Conservation (phyloP, 2,113 vertebrate species). For the Muntiacus reevesi region DNA sequence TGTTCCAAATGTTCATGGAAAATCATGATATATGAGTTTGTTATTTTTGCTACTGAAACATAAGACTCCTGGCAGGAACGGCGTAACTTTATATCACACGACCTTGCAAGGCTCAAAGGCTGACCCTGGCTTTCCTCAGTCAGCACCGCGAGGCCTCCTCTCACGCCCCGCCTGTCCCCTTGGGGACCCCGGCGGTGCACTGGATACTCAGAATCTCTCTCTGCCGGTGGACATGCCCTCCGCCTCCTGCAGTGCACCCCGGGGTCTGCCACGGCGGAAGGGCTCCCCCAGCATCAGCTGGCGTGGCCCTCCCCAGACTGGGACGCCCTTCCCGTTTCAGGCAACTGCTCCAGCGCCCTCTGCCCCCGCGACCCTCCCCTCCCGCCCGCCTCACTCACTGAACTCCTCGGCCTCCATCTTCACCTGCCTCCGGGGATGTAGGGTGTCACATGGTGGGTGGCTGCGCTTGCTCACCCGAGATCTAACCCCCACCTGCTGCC, state of each 20-base stretch:
- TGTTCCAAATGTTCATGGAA: not conserved
- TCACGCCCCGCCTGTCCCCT: not conserved
- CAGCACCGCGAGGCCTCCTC: not conserved
- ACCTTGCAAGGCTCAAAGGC: not conserved
- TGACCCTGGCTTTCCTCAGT: not conserved
- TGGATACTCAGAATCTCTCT: no score
- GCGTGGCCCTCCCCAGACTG: not conserved
- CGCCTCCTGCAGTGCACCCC: not conserved
- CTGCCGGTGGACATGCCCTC: not conserved
- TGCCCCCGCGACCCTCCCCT: not conserved
- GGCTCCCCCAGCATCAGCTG: no score
- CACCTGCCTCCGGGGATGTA: not conserved
- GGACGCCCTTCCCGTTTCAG: no score
- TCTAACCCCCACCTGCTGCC: not conserved
- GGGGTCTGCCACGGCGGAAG: not conserved
- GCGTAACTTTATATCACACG: not conserved
- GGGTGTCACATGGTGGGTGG: not conserved
- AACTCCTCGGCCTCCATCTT: not conserved
- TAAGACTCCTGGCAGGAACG: not conserved
- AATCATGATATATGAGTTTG: not conserved
- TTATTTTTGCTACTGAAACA: not conserved
- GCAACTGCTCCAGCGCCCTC: not conserved
- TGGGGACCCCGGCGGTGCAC: accelerated
- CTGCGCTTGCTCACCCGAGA: not conserved
- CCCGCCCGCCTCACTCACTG: accelerated